Evolutionary conservation across 2,113 vertebrate species (phyloP).

Genomic region (Phoxinus phoxinus): DNA sequence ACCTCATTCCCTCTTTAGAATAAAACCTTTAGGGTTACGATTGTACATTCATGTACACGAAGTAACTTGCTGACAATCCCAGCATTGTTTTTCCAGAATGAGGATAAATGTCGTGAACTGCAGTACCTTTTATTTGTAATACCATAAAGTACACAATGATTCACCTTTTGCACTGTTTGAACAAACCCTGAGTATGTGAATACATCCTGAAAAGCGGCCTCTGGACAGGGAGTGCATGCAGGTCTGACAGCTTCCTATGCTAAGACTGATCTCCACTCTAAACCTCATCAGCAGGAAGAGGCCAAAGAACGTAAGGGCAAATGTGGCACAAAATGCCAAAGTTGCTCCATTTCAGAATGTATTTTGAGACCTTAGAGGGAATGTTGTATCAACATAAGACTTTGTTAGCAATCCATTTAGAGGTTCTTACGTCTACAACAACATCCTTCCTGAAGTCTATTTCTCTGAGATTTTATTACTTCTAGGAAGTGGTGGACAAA

Average conservation of each 20-base stretch:
- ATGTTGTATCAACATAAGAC: not conserved
- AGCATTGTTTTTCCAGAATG: not conserved
- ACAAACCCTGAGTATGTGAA: not conserved
- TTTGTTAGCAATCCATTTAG: not conserved
- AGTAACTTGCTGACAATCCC: not conserved
- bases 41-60: not conserved
- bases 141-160: not conserved
- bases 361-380: not conserved
- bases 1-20: not conserved
- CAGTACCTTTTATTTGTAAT: not conserved
- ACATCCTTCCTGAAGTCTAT: not conserved
- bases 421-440: not conserved
- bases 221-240: not conserved
- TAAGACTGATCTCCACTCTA: not conserved
- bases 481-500: not conserved
- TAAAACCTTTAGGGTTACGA: not conserved
- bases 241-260: slow-evolving; percentile 19
- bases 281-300: not conserved
- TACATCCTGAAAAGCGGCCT: not conserved
- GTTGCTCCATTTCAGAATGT: not conserved
- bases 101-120: not conserved
- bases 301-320: slow-evolving; percentile 6
- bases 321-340: slow-evolving; percentile 2
- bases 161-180: slow-evolving; percentile 31
- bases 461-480: not conserved